Evolutionary conservation across 2,113 vertebrate genomes (phyloP), one percentile per base, ranked within the genome.

Genomic region (Phaethon lepturus): DNA sequence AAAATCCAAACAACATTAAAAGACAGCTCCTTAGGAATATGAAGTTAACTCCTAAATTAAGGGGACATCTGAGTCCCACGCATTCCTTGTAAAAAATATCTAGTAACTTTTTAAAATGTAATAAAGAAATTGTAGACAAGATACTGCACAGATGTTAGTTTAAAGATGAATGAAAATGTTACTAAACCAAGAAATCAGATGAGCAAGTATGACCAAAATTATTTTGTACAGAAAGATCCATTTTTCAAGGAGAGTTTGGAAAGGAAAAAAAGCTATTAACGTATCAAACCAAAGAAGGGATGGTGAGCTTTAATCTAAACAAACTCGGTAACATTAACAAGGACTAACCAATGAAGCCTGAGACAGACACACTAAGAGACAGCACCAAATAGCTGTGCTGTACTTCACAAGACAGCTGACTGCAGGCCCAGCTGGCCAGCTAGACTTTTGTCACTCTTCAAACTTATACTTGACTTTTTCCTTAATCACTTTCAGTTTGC

Each of bases 371-470:
- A 31, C 47, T 59, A 89, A 60, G 56, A 90, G 68, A 87, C 52
- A 87, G 53, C 35, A 67, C 69, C 93, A 87, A 95, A 60, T 4
- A 88, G 88, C 82, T 92, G 64, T 29, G 88, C 86, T 86, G 83
- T 50, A 77, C 68, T 92, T 72, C 88, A 86, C 52, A 86, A 42
- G 25, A 93, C 64, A 93, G 59, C 19, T 35, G 68, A 75, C 44
- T 67, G 92, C 68, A 92, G 55, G 81, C 90, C 85, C 59, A 93
- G 58, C 23, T 81, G 82, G 71, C 84, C 81, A 94, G 28, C 49
- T 83, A 87, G 13, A 93, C 24, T 86, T 85, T 31, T 56, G 69
- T 68, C 79, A 86, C 33, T 68, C 88, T 74, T 88, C 47, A 88
- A 45, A 86, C 45, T 72, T 84, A 76, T 1, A 85, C 62, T 84